Evolutionary conservation across 2,113 vertebrate genomes (phyloP).

Genomic region (Helogale parvula): DNA sequence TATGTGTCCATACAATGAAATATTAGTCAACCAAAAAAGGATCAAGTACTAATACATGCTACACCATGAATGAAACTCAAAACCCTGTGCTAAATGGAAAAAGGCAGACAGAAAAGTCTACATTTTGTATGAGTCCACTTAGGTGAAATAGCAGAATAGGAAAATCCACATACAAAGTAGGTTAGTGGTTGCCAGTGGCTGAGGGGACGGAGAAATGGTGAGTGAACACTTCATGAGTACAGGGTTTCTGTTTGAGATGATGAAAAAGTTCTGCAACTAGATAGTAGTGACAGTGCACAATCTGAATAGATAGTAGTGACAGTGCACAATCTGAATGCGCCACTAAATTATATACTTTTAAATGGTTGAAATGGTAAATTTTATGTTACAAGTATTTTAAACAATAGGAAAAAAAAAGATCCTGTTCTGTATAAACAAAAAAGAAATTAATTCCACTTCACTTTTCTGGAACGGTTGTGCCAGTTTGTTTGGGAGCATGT

Average conservation of each 20-base stretch:
- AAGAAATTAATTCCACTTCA: neutral
- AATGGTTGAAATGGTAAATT: neutral
- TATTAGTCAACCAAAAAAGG: neutral
- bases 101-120: neutral
- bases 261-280: neutral
- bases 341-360: neutral
- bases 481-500: neutral
- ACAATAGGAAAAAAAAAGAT: neutral
- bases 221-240: neutral
- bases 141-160: neutral
- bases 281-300: neutral
- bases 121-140: neutral
- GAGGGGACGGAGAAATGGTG: neutral
- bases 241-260: neutral
- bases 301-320: neutral
- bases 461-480: neutral
- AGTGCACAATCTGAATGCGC: neutral
- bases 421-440: neutral
- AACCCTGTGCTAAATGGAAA: neutral
- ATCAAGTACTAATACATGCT: neutral
- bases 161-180: neutral
- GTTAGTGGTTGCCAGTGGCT: neutral
- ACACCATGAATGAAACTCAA: neutral
- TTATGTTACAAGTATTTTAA: neutral
- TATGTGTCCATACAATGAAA: neutral